Percentiles rank a stretch among this genome's conserved stretches.
Conservation (phyloP, 2,797 vertebrate species). For the Oophaga sylvatica region DNA sequence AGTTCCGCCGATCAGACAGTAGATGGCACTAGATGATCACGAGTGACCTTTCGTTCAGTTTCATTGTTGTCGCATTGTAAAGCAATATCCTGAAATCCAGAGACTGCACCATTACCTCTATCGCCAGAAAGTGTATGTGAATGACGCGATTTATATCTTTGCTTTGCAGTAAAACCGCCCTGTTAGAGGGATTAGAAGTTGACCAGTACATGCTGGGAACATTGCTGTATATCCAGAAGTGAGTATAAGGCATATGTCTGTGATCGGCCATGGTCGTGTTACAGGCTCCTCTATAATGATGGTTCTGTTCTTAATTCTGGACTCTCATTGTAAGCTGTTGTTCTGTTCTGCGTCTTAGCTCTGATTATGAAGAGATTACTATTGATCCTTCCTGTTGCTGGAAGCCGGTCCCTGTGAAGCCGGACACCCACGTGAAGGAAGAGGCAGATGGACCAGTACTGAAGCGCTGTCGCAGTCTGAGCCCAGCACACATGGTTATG, state of each 20-base stretch:
- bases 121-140: background rate
- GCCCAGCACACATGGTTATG: conserved; percentile 91
- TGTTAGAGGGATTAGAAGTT: conserved; percentile 93
- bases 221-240: conserved; percentile 95
- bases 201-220: conserved; percentile 98
- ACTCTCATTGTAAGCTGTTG: background rate
- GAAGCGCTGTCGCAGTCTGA: conserved; percentile 92
- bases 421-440: conserved; percentile 90
- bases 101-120: background rate
- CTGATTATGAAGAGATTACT: conserved; percentile 95
- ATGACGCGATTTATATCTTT: background rate
- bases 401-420: conserved; percentile 92
- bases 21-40: conserved; percentile 1
- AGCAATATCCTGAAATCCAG: background rate
- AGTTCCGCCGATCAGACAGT: background rate
- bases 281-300: background rate
- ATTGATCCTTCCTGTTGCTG: conserved; percentile 94
- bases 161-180: conserved; percentile 86
- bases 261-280: background rate
- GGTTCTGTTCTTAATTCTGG: background rate
- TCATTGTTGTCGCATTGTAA: background rate
- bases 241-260: conserved; percentile 63
- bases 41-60: too few species aligned
- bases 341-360: conserved; percentile 71
- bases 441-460: conserved; percentile 87